Evolutionary conservation across 2,113 vertebrate species (phyloP), one percentile per base, ranked within the genome.

Genomic region (Chaetorhynchus papuensis): DNA sequence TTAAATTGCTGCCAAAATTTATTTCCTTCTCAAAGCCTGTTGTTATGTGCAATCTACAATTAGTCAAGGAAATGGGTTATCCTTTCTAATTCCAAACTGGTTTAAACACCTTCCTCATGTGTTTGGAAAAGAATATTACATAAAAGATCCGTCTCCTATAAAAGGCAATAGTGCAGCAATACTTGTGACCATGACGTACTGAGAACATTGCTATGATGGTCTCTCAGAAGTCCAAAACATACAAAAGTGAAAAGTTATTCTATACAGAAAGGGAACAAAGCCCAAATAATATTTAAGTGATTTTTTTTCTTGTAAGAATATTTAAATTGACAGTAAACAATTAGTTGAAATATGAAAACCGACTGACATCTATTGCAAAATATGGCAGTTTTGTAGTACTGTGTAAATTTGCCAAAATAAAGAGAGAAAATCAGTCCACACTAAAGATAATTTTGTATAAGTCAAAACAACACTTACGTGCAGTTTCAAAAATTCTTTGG

Each of bases 11-110:
- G 63, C 59, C 18, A 12, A 94, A 96, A 96, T 82, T 96, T 96
- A 90, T 85, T 96, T 92, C 76, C 60, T 92, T 94, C 88, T 95
- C 83, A 57, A 76, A 96, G 56, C 64, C 81, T 78, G 53, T 64
- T 93, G 95, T 95, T 95, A 28, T 56, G 66, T 53, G 70, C 50
- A 82, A 50, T 35, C 61, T 96, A 94, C 88, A 91, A 93, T 97
- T 96, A 97, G 95, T 92, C 93, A 94, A 96, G 89, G 93, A 96
- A 95, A 95, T 76, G 54, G 94, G 65, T 94, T 96, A 95, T 86
- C 87, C 83, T 96, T 97, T 95, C 66, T 96, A 64, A 96, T 96
- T 96, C 82, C 78, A 75, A 95, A 71, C 27, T 1, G 2, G 41
- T 90, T 96, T 83, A 70, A 94, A 94, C 65, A 91, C 80, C 70